Evolutionary conservation across 2,888 invertebrate species (phyloP), one percentile per base, ranked within the genome.

Genomic region (Stramonita haemastoma): DNA sequence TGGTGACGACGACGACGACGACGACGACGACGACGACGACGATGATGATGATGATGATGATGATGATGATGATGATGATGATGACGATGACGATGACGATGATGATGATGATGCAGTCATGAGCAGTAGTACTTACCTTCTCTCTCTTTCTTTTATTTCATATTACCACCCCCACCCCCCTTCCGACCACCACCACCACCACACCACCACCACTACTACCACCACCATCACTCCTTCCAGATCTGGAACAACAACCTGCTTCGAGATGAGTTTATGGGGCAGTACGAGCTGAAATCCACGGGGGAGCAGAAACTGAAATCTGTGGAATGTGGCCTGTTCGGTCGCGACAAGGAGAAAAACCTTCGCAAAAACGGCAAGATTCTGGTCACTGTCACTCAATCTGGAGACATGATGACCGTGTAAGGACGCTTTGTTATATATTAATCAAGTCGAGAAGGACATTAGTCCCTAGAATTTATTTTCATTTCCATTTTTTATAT

Each of bases 181-280:
- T 6, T 13, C 66, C 66, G 2, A 46, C 66, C 2, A 1, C 26
- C 66, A 66, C 26, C 66, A 66, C 26, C 66, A 66, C 26, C 66
- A 6, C 26, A n/a, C n/a, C n/a, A n/a, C 26, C 66, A 66, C 26
- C 66, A n/a, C n/a, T n/a, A n/a, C 26, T 2, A 73, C 26, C 60
- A n/a, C n/a, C n/a, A n/a, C n/a, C n/a, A n/a, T n/a, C n/a, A 1
- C n/a, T 73, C 1, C 15, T 26, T 93, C 79, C 92, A 96, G 96
- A 94, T 96, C 81, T 96, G 96, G 96, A 96, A 96, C 92, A 93
- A 92, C 90, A 96, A 96, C 90, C 91, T 95, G 66, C 89, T 96
- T 17, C 94, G 94, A 93, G 96, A 96, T 90, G 93, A 93, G 26
- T 96, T 95, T 92, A 94, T 96, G 93, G 96, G 96, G 0, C 95